Conservation (phyloP, 2,888 invertebrate genomes). For the Graphium colonna region DNA sequence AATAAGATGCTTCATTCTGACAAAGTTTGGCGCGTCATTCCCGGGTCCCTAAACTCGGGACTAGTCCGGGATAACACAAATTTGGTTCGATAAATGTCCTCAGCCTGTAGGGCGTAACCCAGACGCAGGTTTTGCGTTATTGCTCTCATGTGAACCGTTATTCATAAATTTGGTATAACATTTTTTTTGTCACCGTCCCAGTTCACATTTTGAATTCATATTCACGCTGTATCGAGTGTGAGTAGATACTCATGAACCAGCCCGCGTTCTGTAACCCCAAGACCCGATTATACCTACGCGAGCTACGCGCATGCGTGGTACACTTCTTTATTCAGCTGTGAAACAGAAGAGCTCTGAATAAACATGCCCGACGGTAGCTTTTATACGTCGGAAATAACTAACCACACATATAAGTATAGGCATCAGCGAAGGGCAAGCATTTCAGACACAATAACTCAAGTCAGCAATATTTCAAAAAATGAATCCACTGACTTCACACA, state of each 20-base stretch:
- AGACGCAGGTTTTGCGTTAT: background rate
- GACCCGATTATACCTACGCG: slow-evolving; percentile 8
- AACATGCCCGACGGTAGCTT: slow-evolving; percentile 22
- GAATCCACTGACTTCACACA: no score
- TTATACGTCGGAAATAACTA: slow-evolving; percentile 20
- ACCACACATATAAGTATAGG: background rate
- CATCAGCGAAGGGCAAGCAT: background rate
- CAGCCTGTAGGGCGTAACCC: background rate
- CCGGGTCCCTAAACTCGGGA: background rate
- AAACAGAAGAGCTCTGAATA: slow-evolving; percentile 28
- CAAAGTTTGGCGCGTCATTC: background rate
- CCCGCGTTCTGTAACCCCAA: slow-evolving; percentile 5
- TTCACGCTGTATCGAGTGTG: background rate
- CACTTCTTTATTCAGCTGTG: slow-evolving; percentile 27
- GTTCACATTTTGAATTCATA: background rate
- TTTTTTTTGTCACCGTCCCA: no score
- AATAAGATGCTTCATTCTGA: no score
- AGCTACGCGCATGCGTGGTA: slow-evolving; percentile 29
- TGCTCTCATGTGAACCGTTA: background rate
- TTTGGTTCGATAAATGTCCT: background rate
- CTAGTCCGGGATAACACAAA: background rate
- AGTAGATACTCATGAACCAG: slow-evolving; percentile 2
- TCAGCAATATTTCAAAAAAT: no score
- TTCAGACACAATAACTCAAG: no score
- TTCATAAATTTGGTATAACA: no score